phyloP scores from a whole-genome alignment of 1,140 invertebrate species.

The Heliconius himera region DNA sequence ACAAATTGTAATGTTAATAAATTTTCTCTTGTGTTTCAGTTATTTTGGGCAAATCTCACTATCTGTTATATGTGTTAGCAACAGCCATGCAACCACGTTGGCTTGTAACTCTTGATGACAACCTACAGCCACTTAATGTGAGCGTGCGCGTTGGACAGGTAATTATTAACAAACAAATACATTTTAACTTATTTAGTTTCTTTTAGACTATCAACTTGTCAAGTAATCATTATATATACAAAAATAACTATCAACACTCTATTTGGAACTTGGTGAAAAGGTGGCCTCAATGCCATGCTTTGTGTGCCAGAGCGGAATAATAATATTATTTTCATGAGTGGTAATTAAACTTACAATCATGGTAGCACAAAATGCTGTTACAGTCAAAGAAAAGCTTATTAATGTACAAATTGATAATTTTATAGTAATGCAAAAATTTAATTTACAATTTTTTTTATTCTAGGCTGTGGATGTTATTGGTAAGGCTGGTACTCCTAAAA shows the following conservation, averaged over 20 bases:
- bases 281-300: no score
- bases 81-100: conserved; percentile 99
- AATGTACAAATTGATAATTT: background rate
- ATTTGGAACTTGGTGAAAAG: no score
- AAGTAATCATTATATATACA: no score
- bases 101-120: conserved; percentile 99
- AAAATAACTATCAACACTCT: no score
- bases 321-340: no score
- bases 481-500: conserved; percentile 99
- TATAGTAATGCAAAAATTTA: background rate
- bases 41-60: conserved; percentile 97
- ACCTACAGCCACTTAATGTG: conserved; percentile 95
- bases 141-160: conserved; percentile 98
- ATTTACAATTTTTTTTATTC: background rate
- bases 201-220: no score
- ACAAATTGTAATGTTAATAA: background rate
- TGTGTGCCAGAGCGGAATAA: no score
- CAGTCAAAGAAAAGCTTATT: no score
- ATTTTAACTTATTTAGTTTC: no score
- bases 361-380: no score
- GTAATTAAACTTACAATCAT: no score
- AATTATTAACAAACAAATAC: conserved; percentile 27
- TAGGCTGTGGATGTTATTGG: conserved; percentile 99
- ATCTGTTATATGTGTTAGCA: conserved; percentile 96
- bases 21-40: conserved; percentile 83